phyloP scores from a whole-genome alignment of 2,797 vertebrate species.

The Epinephelus awoara region DNA sequence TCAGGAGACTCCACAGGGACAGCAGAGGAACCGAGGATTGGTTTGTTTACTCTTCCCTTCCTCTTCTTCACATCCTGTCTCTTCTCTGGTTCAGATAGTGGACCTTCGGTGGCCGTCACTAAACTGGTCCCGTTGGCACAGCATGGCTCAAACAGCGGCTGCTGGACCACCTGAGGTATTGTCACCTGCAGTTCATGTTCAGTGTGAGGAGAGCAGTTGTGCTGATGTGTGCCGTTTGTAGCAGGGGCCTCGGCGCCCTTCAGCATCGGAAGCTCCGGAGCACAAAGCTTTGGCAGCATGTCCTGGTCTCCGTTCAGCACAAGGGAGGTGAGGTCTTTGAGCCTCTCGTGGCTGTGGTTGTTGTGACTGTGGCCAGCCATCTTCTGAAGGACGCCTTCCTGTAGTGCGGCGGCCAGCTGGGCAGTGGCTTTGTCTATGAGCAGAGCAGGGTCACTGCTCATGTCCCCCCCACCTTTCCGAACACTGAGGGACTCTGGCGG shows the following conservation, averaged over 20 bases:
- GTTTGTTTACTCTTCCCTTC: constrained; percentile 88
- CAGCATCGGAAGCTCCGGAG: constrained; percentile 86
- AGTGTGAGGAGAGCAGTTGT: constrained; percentile 86
- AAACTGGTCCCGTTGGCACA: constrained; percentile 87
- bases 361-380: constrained; percentile 89
- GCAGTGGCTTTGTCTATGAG: constrained; percentile 91
- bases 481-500: constrained; percentile 90
- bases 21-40: constrained; percentile 69
- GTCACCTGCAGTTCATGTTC: constrained; percentile 92
- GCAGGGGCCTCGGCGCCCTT: constrained; percentile 89
- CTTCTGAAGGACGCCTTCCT: constrained; percentile 92
- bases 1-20: constrained; percentile 33
- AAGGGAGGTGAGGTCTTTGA: constrained; percentile 94
- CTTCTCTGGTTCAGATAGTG: constrained; percentile 58
- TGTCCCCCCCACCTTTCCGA: constrained; percentile 88
- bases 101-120: constrained; percentile 60
- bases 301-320: constrained; percentile 96
- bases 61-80: constrained; percentile 83
- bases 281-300: constrained; percentile 84
- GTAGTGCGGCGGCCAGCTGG: constrained; percentile 91
- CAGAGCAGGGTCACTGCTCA: constrained; percentile 90
- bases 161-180: constrained; percentile 91
- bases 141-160: constrained; percentile 88
- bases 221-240: constrained; percentile 79
- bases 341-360: constrained; percentile 89